Evolutionary conservation across 2,113 vertebrate species (phyloP), one percentile per base, ranked within the genome.

Genomic region (Scopus umbretta): DNA sequence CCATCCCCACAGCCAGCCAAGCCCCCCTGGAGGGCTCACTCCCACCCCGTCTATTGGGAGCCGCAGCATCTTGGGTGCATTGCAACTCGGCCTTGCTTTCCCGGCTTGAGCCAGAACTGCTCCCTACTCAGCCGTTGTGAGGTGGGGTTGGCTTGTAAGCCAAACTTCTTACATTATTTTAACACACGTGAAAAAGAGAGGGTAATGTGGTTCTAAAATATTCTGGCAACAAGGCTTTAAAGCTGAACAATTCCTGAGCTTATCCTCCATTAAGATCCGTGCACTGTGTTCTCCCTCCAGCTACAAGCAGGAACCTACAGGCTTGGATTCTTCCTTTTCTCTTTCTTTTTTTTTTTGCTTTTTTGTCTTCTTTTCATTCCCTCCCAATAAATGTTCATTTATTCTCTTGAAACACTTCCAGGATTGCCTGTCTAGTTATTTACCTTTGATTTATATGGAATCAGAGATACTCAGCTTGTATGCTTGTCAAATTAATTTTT

Each of bases 61-160:
- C 26, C 2, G 3, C n/a, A 68, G 47, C 32, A 26, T 7, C 52
- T 43, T 0, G 0, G 16, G 20, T 0, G 3, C 17, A 0, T 38
- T 8, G 15, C 29, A 7, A 7, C 16, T 38, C 11, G 1, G 7
- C 22, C 18, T 18, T 5, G 7, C 10, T 47, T 50, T 26, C 66
- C 38, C 2, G 3, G 42, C 56, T 27, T 7, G 7, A 43, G 47
- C 19, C 61, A 85, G 34, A 25, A 30, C 21, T 13, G 22, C n/a
- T 42, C 25, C 7, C 29, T 42, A 12, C 16, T 38, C 80, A 50
- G 38, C 21, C 7, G 0, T 2, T 4, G 34, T 3, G 32, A 86
- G 30, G 52, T 5, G 5, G n/a, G 13, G 4, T 0, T 87, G 52
- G 25, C 47, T 85, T 21, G 7, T 23, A 74, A 71, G n/a, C 72